Evolutionary conservation across 2,888 invertebrate genomes (phyloP).

Genomic region (Andrena minutula): DNA sequence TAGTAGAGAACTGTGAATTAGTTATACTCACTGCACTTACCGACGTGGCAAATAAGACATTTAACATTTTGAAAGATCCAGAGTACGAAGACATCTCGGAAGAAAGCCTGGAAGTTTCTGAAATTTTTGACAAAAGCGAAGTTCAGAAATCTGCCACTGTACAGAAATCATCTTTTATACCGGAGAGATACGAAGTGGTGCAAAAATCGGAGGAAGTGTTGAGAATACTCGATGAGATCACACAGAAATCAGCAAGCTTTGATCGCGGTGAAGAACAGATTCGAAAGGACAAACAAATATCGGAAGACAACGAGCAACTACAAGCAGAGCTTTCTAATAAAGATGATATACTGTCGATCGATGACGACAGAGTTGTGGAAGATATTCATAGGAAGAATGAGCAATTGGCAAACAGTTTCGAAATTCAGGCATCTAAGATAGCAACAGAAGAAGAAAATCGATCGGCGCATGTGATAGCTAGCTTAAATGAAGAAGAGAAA

Average conservation of each 20-base stretch:
- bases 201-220: constrained; percentile 79
- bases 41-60: constrained; percentile 52
- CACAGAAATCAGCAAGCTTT: constrained; percentile 68
- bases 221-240: constrained; percentile 79
- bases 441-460: constrained; percentile 20
- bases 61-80: constrained; percentile 74
- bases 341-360: constrained; percentile 3
- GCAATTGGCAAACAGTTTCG: constrained; percentile 14
- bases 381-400: constrained; percentile 10
- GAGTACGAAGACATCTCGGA: constrained; percentile 84
- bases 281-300: constrained; percentile 10
- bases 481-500: constrained; percentile 17
- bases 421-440: constrained; percentile 13
- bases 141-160: constrained; percentile 60
- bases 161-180: constrained; percentile 70
- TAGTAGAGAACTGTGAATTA: constrained; percentile 12
- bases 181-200: constrained; percentile 77
- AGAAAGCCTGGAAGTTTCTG: constrained; percentile 82
- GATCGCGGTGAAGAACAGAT: constrained; percentile 30
- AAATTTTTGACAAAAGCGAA: constrained; percentile 80
- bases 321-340: constrained; percentile 23
- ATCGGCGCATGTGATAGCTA: constrained; percentile 3
- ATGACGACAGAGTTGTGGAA: constrained; percentile 16
- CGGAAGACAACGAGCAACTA: constrained; percentile 29
- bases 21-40: neutral